phyloP scores from a whole-genome alignment of 1,140 invertebrate genomes.

The Rhagoletis zephyria region DNA sequence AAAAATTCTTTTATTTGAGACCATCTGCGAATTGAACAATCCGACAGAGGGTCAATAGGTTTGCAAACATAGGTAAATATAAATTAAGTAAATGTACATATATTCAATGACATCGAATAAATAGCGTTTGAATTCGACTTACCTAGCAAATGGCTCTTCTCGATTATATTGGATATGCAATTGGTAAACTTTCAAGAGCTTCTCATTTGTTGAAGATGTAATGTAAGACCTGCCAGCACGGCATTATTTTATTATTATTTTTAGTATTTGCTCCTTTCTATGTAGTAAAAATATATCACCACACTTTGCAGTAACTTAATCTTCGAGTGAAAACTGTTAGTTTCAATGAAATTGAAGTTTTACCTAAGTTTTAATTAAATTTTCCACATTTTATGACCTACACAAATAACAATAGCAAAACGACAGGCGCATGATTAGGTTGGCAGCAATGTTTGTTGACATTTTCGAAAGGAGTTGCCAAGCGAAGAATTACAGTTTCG shows the following conservation, averaged over 20 bases:
- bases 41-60: too few species aligned
- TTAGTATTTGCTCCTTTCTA: too few species aligned
- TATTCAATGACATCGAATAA: too few species aligned
- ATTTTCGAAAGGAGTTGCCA: not conserved
- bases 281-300: too few species aligned
- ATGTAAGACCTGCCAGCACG: not conserved
- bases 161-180: not conserved
- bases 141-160: too few species aligned
- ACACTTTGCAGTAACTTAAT: too few species aligned
- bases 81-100: too few species aligned
- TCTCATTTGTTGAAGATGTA: not conserved
- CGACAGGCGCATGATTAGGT: not conserved
- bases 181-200: not conserved
- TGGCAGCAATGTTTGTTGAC: conserved; percentile 41
- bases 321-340: too few species aligned
- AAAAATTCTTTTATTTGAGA: too few species aligned
- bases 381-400: not conserved
- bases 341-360: not conserved
- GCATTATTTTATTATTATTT: not conserved
- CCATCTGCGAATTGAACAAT: too few species aligned
- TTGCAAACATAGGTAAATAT: too few species aligned
- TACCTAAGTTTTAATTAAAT: not conserved
- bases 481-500: not conserved
- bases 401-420: not conserved
- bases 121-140: too few species aligned